These are phyloP conservation scores for Mesitornis unicolor DNA, from an alignment of 2,113 vertebrate species.

Conservation along the genomic window DNA sequence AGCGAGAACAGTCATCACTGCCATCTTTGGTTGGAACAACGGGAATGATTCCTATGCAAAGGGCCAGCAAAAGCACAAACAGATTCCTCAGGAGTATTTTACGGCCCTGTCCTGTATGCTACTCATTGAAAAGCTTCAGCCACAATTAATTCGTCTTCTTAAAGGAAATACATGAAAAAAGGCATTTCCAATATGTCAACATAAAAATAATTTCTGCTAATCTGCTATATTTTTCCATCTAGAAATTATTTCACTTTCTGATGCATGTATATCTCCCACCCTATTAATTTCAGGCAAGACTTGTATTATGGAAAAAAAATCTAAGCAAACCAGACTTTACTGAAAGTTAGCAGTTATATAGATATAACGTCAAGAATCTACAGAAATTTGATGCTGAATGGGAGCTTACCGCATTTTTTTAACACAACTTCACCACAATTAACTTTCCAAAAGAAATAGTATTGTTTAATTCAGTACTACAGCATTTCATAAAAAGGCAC, in stretches of 20 bases:
- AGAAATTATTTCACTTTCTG: neutral
- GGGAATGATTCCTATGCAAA: neutral
- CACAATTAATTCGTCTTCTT: neutral
- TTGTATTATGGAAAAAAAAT: neutral
- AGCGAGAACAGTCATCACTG: neutral
- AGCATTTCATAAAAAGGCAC: neutral
- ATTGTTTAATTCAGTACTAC: neutral
- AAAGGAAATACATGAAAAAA: neutral
- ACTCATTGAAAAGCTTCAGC: neutral
- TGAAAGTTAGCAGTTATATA: neutral
- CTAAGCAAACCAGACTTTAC: neutral
- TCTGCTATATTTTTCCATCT: neutral
- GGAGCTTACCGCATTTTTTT: neutral
- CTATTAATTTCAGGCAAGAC: neutral
- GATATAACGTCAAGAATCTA: neutral
- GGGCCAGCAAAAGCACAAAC: neutral
- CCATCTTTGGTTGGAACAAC: neutral
- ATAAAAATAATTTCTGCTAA: neutral
- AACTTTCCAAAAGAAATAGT: neutral
- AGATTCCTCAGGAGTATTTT: neutral
- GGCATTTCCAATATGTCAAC: neutral
- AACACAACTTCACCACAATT: neutral
- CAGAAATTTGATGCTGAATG: neutral
- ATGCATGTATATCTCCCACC: neutral
- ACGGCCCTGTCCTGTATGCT: neutral